A percentile compares a stretch with the other conserved stretches of the same genome.
Conservation (phyloP, 2,888 invertebrate species). For the Balanococcus diminutus region DNA sequence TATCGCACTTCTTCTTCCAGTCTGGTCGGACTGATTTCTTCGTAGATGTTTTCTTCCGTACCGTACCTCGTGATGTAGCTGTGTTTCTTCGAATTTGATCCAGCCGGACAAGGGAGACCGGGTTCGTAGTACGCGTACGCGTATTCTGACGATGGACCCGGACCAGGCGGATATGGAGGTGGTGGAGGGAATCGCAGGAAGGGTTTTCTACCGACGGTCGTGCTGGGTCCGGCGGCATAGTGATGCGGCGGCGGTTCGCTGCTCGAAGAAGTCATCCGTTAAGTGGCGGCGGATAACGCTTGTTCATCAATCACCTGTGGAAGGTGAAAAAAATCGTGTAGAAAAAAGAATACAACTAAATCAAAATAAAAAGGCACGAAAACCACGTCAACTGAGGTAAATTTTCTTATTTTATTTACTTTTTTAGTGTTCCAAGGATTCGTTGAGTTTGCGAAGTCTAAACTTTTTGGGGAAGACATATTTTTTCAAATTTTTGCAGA, state of each 20-base stretch:
- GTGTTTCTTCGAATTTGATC: constrained; percentile 63
- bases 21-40: constrained; percentile 77
- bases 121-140: constrained; percentile 84
- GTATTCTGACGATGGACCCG: constrained; percentile 66
- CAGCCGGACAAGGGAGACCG: constrained; percentile 62
- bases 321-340: not conserved
- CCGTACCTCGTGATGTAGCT: constrained; percentile 80
- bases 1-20: constrained; percentile 83
- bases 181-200: constrained; percentile 76
- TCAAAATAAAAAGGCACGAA: too few relatives aligned
- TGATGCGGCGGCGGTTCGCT: constrained; percentile 56
- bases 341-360: not conserved
- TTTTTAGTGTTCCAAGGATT: too few relatives aligned
- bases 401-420: too few relatives aligned
- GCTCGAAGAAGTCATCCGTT: constrained; percentile 55
- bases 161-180: constrained; percentile 71
- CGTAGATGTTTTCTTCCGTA: constrained; percentile 83
- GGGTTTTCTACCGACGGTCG: constrained; percentile 58
- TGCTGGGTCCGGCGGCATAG: constrained; percentile 55
- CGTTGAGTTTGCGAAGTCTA: too few relatives aligned
- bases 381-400: too few relatives aligned
- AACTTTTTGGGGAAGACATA: too few relatives aligned
- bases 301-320: constrained; percentile 44
- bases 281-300: constrained; percentile 16
- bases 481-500: too few relatives aligned